Evolutionary conservation across 2,888 invertebrate species (phyloP), one percentile per base, ranked within the genome.

Genomic region (Argyresthia albistria): DNA sequence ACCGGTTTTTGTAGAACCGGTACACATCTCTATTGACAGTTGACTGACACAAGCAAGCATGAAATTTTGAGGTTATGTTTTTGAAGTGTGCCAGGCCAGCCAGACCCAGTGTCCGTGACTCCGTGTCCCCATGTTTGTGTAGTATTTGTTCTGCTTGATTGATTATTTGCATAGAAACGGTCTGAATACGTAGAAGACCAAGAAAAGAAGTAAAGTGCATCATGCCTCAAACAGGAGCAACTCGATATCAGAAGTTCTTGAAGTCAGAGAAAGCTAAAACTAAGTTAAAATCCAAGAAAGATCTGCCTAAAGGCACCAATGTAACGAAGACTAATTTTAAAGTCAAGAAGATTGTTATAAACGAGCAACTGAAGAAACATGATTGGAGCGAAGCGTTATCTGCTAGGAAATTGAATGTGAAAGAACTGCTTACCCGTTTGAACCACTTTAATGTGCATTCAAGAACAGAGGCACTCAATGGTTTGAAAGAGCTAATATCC

Each of bases 241-340:
- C 88, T 7, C 72, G 90, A 25, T 93, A 94, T 67, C 92, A 93
- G 68, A 95, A 95, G 67, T 90, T 92, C 62, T 77, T 95, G 4
- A 94, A 94, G 61, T 90, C 93, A 0, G 97, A 97, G 73, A 97
- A 95, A 69, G 91, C 95, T 0, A 98, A 97, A 89, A 93, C 95
- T 0, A 96, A 97, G 73, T 76, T 97, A 37, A 97, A 97, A 80
- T 90, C 91, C 15, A 93, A 93, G 55, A 54, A 93, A 74, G 90
- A 92, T 66, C 76, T 97, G 51, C 94, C 95, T 0, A 97, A 95
- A 84, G 96, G 96, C 8, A 91, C 93, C 51, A 98, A 97, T 89
- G 92, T 95, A 4, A 97, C 97, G 0, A 93, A 96, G 72, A 93
- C 96, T 0, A 92, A 93, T 63, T 97, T 98, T 66, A 96, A 97